Evolutionary conservation across 2,113 vertebrate species (phyloP).

Genomic region (Perca schrenkii): DNA sequence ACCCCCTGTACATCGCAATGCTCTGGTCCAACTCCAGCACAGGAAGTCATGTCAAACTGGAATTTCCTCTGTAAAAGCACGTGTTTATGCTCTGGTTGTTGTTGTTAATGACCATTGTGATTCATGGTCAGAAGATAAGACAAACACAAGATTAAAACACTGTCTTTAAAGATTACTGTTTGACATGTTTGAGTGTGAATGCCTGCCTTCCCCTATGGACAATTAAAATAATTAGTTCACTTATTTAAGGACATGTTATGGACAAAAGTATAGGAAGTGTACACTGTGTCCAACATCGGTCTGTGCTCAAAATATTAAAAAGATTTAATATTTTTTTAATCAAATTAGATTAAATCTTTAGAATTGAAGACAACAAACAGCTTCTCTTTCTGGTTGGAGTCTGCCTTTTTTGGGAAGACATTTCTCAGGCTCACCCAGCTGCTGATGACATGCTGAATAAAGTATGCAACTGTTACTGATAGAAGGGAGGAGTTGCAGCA

Average conservation of each 20-base stretch:
- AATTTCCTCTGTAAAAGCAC: conserved; percentile 65
- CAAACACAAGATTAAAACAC: background rate
- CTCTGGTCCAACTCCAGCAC: conserved; percentile 30
- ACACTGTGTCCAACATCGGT: background rate
- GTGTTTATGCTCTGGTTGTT: conserved; percentile 45
- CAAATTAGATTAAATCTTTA: conserved; percentile 15
- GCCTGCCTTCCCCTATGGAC: background rate
- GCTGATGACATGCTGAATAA: conserved; percentile 72
- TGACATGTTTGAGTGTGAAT: background rate
- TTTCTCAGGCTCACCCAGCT: conserved; percentile 64
- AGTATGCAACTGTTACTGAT: conserved; percentile 67
- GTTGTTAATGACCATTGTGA: conserved; percentile 11
- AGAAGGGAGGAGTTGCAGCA: conserved; percentile 38
- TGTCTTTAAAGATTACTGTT: background rate
- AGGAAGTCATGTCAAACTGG: conserved; percentile 66
- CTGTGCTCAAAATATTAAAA: background rate
- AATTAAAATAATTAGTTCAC: background rate
- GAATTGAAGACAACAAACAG: background rate
- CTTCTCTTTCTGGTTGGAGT: conserved; percentile 7
- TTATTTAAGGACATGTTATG: background rate
- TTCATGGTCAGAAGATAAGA: background rate
- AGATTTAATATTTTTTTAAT: background rate
- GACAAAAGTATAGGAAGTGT: background rate
- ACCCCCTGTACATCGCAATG: background rate
- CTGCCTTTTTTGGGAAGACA: conserved; percentile 26